Evolutionary conservation across 2,113 vertebrate genomes (phyloP).

Genomic region (Tiliqua scincoides): DNA sequence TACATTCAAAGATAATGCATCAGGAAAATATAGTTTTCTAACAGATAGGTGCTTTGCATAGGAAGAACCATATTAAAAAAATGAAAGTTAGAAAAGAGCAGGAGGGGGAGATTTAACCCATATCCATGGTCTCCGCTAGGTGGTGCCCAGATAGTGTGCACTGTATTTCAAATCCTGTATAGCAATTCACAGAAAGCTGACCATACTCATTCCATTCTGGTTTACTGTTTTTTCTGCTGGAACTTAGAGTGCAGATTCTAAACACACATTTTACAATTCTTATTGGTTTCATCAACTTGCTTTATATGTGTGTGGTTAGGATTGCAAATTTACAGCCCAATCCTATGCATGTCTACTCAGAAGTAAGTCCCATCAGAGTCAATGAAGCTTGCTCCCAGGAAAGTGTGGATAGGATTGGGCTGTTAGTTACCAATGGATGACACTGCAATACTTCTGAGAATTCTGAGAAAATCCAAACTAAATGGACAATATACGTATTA

Average conservation of each 20-base stretch:
- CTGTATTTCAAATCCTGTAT: not conserved
- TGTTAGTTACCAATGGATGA: no score
- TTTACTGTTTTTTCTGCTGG: not conserved
- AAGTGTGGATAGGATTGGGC: no score
- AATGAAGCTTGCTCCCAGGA: no score
- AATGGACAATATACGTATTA: not conserved
- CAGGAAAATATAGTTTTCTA: not conserved
- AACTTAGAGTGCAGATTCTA: not conserved
- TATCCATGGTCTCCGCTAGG: slow-evolving; percentile 2
- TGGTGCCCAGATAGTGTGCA: not conserved
- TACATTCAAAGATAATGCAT: not conserved
- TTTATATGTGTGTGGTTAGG: not conserved
- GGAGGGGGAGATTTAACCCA: not conserved
- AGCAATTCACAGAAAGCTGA: not conserved
- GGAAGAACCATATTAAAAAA: not conserved
- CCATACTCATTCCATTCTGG: no score
- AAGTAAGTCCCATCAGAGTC: no score
- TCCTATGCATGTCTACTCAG: no score
- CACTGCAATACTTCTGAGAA: not conserved
- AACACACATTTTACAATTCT: not conserved
- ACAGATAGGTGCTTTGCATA: not conserved
- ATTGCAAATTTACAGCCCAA: no score
- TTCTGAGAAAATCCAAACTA: not conserved
- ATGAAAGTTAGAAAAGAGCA: not conserved
- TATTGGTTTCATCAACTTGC: not conserved